Percentiles rank a stretch among this genome's conserved stretches.
Conservation (phyloP, 2,888 invertebrate genomes). For the Eristalinus sepulchralis region DNA sequence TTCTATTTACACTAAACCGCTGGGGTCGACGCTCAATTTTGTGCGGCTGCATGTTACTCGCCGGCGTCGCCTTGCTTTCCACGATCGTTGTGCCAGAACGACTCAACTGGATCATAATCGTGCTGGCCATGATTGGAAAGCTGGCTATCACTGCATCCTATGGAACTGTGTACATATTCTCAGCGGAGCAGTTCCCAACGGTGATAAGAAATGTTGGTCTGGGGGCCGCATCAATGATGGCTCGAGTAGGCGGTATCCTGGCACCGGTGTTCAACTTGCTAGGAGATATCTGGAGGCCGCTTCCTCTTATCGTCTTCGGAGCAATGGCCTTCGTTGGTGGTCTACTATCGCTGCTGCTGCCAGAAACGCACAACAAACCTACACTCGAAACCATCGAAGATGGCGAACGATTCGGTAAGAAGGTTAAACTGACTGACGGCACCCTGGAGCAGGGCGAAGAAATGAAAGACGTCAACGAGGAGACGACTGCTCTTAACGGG, state of each 20-base stretch:
- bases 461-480: constrained; percentile 46
- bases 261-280: constrained; percentile 91
- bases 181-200: constrained; percentile 89
- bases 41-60: constrained; percentile 86
- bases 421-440: constrained; percentile 52
- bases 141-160: constrained; percentile 85
- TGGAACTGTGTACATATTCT: constrained; percentile 87
- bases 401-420: constrained; percentile 86
- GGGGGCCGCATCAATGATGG: constrained; percentile 92
- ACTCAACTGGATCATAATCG: constrained; percentile 83
- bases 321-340: constrained; percentile 87
- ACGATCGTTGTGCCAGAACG: constrained; percentile 83
- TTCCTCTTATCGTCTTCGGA: constrained; percentile 89
- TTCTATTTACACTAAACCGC: constrained; percentile 85
- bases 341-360: constrained; percentile 86
- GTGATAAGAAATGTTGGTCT: constrained; percentile 92
- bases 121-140: constrained; percentile 80
- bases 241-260: constrained; percentile 86
- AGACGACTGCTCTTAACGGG: constrained; percentile 21
- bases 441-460: constrained; percentile 72
- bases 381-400: constrained; percentile 91
- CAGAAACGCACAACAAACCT: constrained; percentile 89
- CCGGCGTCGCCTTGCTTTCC: constrained; percentile 83
- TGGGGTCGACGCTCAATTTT: constrained; percentile 87
- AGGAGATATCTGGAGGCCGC: constrained; percentile 83